These are phyloP conservation scores for Chironomus riparius DNA, from an alignment of 2,888 invertebrate species.

Conservation along the genomic window DNA sequence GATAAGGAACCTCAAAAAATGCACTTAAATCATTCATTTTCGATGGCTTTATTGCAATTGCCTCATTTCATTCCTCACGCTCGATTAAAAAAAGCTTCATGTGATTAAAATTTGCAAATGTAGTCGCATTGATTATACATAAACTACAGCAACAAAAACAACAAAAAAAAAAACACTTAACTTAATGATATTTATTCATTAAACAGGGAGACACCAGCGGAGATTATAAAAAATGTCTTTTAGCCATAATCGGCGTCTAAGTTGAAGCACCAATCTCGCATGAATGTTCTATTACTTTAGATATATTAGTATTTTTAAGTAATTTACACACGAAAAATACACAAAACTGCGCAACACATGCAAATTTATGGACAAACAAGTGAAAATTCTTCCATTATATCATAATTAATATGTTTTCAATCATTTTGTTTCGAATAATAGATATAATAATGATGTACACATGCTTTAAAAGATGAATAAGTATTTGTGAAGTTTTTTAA, in stretches of 20 bases:
- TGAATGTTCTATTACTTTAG: constrained; percentile 10
- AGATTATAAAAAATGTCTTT: constrained; percentile 84
- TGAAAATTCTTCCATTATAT: background rate
- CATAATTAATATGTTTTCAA: background rate
- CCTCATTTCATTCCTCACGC: too few relatives aligned
- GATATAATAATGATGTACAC: background rate
- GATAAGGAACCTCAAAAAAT: too few relatives aligned
- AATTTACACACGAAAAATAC: background rate
- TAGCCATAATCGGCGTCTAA: constrained; percentile 59
- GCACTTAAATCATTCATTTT: too few relatives aligned
- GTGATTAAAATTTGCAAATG: too few relatives aligned
- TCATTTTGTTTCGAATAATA: background rate
- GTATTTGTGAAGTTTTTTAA: background rate
- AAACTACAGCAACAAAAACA: background rate
- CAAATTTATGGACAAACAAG: background rate
- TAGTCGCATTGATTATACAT: too few relatives aligned
- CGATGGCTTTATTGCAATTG: too few relatives aligned
- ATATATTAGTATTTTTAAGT: background rate
- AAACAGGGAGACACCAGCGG: constrained; percentile 86
- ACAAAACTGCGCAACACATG: background rate
- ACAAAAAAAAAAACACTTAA: background rate
- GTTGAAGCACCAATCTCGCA: constrained; percentile 34
- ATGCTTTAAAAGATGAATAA: background rate
- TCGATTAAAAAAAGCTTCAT: too few relatives aligned
- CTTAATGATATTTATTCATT: background rate